phyloP scores from a whole-genome alignment of 2,888 invertebrate species.

The Didymodactylos carnosus region DNA sequence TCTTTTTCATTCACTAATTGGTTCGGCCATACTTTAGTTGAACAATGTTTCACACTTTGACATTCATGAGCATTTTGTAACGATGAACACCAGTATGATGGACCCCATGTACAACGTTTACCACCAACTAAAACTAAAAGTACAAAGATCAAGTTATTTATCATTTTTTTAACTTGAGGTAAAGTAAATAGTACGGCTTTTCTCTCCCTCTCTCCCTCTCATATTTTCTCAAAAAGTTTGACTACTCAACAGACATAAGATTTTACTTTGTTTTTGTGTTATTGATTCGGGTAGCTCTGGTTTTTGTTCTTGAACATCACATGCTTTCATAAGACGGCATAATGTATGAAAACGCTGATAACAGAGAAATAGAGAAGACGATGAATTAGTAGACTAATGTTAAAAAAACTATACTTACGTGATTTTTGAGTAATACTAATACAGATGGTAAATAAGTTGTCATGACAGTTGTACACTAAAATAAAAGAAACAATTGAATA shows the following conservation, averaged over 20 bases:
- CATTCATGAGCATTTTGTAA: not conserved
- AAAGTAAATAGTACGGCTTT: no score
- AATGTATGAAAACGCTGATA: not conserved
- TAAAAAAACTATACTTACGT: not conserved
- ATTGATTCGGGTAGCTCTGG: no score
- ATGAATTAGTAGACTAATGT: no score
- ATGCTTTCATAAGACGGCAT: not conserved
- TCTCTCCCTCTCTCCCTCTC: no score
- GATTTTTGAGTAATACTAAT: not conserved
- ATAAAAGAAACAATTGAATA: no score
- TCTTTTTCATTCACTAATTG: not conserved
- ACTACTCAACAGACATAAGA: no score
- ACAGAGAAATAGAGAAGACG: not conserved
- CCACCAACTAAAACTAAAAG: not conserved
- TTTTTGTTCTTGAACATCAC: no score
- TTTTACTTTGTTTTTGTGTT: not conserved
- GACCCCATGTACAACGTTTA: not conserved
- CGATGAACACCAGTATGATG: not conserved
- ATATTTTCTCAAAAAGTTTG: no score
- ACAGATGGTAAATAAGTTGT: not conserved
- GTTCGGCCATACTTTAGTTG: not conserved
- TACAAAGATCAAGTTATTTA: no score
- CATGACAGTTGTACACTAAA: not conserved
- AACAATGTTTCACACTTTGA: not conserved
- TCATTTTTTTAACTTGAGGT: no score